Evolutionary conservation across 2,797 vertebrate species (phyloP), one percentile per base, ranked within the genome.

Genomic region (Cephalopachus bancanus): DNA sequence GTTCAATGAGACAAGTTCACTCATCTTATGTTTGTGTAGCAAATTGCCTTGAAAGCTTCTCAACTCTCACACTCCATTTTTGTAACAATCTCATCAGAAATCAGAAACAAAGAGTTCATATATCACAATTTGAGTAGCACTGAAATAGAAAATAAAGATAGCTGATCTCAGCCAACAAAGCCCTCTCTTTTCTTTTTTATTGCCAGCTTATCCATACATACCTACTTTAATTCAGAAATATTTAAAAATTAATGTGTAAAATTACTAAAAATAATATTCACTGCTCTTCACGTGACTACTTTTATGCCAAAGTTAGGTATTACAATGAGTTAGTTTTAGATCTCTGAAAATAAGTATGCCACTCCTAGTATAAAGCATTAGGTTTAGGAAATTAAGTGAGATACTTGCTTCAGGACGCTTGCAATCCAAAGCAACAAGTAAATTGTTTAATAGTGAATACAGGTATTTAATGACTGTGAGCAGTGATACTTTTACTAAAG

Each of bases 131-230:
- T 26, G 6, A 71, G 24, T 65, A 91, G 15, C 28, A 37, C 9
- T 83, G 15, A 94, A 74, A 65, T 69, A 62, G 30, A 86, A 17
- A 81, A n/a, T 51, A 69, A 90, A 76, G 60, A 64, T 24, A 90
- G 7, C 59, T 76, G 74, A 91, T 0, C 28, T 55, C 28, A 30
- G 19, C 37, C n/a, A 60, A 53, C 59, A 30, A 28, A 57, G 11
- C 16, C 62, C n/a, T 80, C n/a, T 93, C n/a, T 20, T 19, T 86
- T 78, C 44, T 81, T 55, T 53, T 1, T 0, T 14, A 24, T 37
- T 24, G 12, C 15, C 10, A 60, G 2, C 4, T 64, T 62, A 44
- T 26, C 17, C 17, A 67, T 15, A 79, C 9, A 65, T 14, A 67
- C 26, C 26, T 33, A 57, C 4, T 78, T 64, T 87, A 28, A 78